Evolutionary conservation across 2,797 vertebrate genomes (phyloP).

Genomic region (Halcyon smyrnensis): DNA sequence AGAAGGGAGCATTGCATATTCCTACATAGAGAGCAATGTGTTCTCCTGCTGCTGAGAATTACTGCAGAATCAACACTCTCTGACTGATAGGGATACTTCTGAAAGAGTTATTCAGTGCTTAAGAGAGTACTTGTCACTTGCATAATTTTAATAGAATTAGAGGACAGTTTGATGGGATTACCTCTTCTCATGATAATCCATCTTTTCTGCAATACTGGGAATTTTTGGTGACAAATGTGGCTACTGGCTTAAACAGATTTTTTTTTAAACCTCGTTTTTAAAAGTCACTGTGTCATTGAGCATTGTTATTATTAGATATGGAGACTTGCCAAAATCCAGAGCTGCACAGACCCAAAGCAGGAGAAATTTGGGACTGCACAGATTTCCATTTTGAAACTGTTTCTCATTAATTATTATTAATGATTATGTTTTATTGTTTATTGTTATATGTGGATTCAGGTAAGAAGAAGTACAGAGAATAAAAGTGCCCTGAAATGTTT

Average conservation of each 20-base stretch:
- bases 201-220: conserved; percentile 18
- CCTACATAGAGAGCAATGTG: background rate
- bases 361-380: background rate
- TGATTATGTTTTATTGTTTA: background rate
- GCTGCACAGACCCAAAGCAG: background rate
- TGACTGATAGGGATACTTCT: background rate
- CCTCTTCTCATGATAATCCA: conserved; percentile 59
- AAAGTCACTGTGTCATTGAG: conserved; percentile 45
- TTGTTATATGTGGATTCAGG: background rate
- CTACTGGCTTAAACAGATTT: conserved; percentile 3
- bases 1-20: background rate
- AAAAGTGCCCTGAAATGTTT: background rate
- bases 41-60: background rate
- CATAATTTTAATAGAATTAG: conserved; percentile 70
- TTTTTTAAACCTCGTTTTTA: conserved; percentile 36
- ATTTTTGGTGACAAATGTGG: conserved; percentile 17
- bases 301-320: conserved; percentile 29
- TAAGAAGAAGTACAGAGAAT: background rate
- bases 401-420: background rate
- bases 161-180: conserved; percentile 56
- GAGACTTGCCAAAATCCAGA: background rate
- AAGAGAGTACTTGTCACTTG: conserved; percentile 28
- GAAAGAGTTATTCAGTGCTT: conserved; percentile 13
- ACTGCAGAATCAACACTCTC: background rate
- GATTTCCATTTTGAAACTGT: background rate